phyloP scores from a whole-genome alignment of 2,113 vertebrate species.

The Pseudopipra pipra region DNA sequence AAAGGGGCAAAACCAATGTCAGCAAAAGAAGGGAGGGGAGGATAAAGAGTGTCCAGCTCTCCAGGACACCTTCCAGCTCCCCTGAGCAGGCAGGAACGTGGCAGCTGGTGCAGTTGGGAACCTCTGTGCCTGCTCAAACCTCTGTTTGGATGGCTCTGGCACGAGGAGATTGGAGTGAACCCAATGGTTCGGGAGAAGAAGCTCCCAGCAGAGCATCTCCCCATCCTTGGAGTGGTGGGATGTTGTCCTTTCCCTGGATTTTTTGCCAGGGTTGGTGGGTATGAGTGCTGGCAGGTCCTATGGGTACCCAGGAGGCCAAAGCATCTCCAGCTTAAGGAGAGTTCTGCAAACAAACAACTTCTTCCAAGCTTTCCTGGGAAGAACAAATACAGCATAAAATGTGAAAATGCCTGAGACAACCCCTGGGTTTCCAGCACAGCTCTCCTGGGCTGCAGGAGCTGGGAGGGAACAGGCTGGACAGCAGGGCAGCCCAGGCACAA shows the following conservation, averaged over 20 bases:
- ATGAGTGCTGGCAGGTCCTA: background rate
- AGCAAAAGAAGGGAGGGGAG: background rate
- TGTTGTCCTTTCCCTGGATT: background rate
- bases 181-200: background rate
- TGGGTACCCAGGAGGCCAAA: background rate
- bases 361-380: background rate
- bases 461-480: background rate
- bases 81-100: fast-evolving
- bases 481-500: background rate
- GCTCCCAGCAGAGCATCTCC: background rate
- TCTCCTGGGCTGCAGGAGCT: background rate
- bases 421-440: fast-evolving
- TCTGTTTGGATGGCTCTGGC: background rate
- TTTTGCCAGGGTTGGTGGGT: background rate
- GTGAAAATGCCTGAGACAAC: background rate
- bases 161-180: fast-evolving
- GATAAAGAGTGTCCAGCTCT: background rate
- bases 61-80: background rate
- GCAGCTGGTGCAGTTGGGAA: too few species aligned
- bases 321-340: background rate
- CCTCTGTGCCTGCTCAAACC: background rate
- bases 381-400: background rate
- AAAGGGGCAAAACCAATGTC: background rate
- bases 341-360: background rate
- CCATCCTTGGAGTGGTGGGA: fast-evolving